phyloP scores from a whole-genome alignment of 2,113 vertebrate genomes.

The Brevimyrus niger region DNA sequence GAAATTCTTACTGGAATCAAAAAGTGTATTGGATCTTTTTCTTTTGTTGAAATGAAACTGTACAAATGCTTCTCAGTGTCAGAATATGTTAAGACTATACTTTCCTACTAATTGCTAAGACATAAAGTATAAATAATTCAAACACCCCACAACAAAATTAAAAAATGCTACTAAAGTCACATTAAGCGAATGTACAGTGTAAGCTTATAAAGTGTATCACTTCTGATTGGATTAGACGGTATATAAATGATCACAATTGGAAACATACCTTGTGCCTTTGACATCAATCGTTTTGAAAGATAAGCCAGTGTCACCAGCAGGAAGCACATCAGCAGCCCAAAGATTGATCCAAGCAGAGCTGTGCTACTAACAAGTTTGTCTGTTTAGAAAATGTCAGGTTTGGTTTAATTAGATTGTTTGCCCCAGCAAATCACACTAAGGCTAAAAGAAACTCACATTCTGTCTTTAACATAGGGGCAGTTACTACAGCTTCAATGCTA shows the following conservation, averaged over 20 bases:
- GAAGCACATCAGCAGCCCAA: background rate
- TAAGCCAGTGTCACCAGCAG: background rate
- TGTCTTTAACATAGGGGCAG: background rate
- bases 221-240: too few relatives aligned
- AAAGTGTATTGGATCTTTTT: background rate
- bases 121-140: background rate
- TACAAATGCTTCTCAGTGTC: background rate
- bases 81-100: background rate
- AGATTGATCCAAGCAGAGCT: background rate
- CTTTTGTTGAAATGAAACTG: background rate
- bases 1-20: background rate
- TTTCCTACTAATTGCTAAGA: too few relatives aligned
- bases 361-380: background rate
- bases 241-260: too few relatives aligned
- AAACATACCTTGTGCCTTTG: background rate
- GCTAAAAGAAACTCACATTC: background rate
- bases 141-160: background rate
- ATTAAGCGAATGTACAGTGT: too few relatives aligned
- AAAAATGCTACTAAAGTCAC: too few relatives aligned
- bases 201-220: too few relatives aligned
- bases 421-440: background rate
- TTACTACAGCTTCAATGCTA: background rate
- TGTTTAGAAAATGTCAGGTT: background rate
- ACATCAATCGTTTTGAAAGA: background rate
- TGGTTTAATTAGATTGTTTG: background rate